Evolutionary conservation across 2,888 invertebrate species (phyloP), one percentile per base, ranked within the genome.

Genomic region (Mycalesis mineus): DNA sequence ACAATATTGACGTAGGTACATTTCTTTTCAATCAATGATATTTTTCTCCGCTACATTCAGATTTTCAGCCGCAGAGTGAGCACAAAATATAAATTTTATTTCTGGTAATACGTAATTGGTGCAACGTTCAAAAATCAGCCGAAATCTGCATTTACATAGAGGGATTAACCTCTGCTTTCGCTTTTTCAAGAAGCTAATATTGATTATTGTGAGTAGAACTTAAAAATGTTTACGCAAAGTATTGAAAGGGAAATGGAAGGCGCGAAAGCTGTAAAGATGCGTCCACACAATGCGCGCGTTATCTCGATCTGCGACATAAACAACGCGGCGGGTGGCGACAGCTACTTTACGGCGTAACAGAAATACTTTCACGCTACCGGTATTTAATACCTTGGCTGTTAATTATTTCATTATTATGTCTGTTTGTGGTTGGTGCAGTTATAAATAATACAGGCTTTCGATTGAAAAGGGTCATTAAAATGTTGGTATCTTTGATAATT

Each of bases 321-420:
- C 75, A 72, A 82, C 85, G 71, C 87, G 63, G 75, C 85, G 85
- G 87, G 86, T 80, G 85, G 84, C 74, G 78, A 52, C 67, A 75
- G 75, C 73, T 71, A 73, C 73, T 84, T 85, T 83, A 84, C 78
- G 81, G 78, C 69, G 65, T 73, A 71, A 79, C 77, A 78, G 62
- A 37, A 48, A 60, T 60, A 58, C 60, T 62, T 62, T 62, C 59
- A 8, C 57, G 59, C 58, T 59, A 61, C 56, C 50, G 48, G 54
- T 57, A 42, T 47, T 47, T 40, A 40, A 60, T 52, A 33, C 29
- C 31, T 44, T 22, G 28, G 29, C 11, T 14, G 54, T 54, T 60
- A 63, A 61, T 58, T 61, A 59, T 63, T 55, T 63, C 57, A 55
- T 58, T 58, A 65, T 57, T 51, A 9, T 40, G 14, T 36, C 22